Evolutionary conservation across 2,888 invertebrate species (phyloP).

Genomic region (Andrena minutula): DNA sequence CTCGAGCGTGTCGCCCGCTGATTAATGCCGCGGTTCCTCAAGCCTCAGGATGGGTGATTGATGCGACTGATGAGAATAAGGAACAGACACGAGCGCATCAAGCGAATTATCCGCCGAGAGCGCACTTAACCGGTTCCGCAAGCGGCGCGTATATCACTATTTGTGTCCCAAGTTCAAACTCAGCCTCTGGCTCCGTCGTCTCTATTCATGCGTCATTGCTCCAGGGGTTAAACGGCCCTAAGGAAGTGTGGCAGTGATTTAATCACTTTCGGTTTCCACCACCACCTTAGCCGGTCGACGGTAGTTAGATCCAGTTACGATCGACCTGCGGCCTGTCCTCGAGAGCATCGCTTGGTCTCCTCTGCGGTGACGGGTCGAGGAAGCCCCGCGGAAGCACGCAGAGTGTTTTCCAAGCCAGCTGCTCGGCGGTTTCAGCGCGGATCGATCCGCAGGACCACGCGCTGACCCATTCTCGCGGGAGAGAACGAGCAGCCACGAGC

Average conservation of each 20-base stretch:
- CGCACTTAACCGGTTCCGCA: slow-evolving; percentile 40
- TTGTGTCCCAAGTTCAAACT: slow-evolving; percentile 57
- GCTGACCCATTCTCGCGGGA: slow-evolving; percentile 15
- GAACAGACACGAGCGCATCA: background rate
- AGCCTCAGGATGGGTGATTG: background rate
- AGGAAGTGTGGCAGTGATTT: slow-evolving; percentile 69
- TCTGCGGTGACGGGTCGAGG: background rate
- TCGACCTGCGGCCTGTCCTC: slow-evolving; percentile 15
- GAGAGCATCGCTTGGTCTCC: background rate
- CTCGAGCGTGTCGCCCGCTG: background rate
- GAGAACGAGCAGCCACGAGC: background rate
- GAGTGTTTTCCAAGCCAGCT: background rate
- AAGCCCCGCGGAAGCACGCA: background rate
- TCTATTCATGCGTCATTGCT: slow-evolving; percentile 68
- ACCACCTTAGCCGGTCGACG: slow-evolving; percentile 30
- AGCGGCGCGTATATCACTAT: slow-evolving; percentile 38
- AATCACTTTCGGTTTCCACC: slow-evolving; percentile 65
- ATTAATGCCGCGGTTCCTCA: slow-evolving; percentile 1
- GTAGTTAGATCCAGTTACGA: slow-evolving; percentile 52
- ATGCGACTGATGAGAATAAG: slow-evolving; percentile 20
- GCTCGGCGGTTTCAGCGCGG: slow-evolving; percentile 6
- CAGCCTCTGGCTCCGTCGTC: slow-evolving; percentile 29
- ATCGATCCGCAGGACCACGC: slow-evolving; percentile 33
- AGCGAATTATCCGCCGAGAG: slow-evolving; percentile 22
- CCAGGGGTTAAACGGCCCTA: slow-evolving; percentile 67